A percentile compares a stretch with the other conserved stretches of the same genome.
These are phyloP conservation scores for Columbina picui DNA, from an alignment of 2,113 vertebrate species.

Conservation along the genomic window DNA sequence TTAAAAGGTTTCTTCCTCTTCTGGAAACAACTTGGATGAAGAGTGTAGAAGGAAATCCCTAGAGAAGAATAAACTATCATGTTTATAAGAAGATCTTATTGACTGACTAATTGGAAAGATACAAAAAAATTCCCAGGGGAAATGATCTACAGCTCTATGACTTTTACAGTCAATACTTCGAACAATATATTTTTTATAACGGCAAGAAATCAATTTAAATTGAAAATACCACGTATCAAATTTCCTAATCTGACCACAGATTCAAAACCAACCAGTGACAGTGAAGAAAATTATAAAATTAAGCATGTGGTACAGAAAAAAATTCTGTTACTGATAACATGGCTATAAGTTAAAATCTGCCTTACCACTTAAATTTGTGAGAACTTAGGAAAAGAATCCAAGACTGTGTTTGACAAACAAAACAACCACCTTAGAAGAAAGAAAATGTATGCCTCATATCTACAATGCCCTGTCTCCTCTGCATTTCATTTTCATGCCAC, in stretches of 20 bases:
- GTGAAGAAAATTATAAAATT: slow-evolving; percentile 59
- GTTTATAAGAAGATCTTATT: slow-evolving; percentile 73
- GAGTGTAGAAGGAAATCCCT: slow-evolving; percentile 43
- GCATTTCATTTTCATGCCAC: not conserved
- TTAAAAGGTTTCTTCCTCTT: slow-evolving; percentile 67
- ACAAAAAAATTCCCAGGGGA: slow-evolving; percentile 62
- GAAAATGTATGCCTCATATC: not conserved
- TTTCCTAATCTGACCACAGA: slow-evolving; percentile 48
- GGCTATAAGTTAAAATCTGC: not conserved
- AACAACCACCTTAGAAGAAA: not conserved
- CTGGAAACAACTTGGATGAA: slow-evolving; percentile 47
- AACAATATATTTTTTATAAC: slow-evolving; percentile 30
- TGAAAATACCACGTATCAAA: slow-evolving; percentile 43
- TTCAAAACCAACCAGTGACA: slow-evolving; percentile 28
- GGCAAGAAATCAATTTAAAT: slow-evolving; percentile 63
- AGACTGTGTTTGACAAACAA: not conserved
- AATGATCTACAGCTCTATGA: slow-evolving; percentile 38
- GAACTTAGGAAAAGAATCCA: not conserved
- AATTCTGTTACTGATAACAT: not conserved
- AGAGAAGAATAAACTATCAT: slow-evolving; percentile 65
- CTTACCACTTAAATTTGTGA: not conserved
- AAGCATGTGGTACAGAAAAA: not conserved
- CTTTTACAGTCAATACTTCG: slow-evolving; percentile 61
- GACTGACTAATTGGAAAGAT: slow-evolving; percentile 70
- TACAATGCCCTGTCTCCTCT: not conserved